Conservation (phyloP, 2,113 vertebrate genomes). For the Carassius auratus region DNA sequence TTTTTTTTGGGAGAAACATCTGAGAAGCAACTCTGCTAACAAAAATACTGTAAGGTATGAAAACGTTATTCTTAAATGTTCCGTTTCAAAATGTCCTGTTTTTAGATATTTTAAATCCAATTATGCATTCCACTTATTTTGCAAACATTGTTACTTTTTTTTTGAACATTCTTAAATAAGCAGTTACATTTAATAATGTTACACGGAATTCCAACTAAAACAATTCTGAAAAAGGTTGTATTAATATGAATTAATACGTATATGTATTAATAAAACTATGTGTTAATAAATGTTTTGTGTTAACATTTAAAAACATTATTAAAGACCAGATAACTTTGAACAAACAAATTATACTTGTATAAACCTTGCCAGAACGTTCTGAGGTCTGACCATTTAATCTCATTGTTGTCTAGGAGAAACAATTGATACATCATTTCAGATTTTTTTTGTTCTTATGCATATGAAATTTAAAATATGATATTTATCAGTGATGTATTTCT, state of each 20-base stretch:
- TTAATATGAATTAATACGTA: no score
- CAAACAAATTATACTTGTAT: not conserved
- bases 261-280: no score
- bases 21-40: not conserved
- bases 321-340: not conserved
- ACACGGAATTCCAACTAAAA: not conserved
- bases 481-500: constrained; percentile 16
- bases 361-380: not conserved
- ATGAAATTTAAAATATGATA: not conserved
- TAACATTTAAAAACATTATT: no score
- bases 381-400: not conserved
- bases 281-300: no score
- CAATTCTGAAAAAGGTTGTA: not conserved
- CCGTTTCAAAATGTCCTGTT: not conserved
- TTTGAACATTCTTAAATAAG: not conserved
- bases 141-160: not conserved
- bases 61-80: not conserved
- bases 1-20: no score
- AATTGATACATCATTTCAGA: not conserved
- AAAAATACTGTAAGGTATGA: not conserved
- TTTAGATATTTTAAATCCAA: not conserved
- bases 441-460: not conserved
- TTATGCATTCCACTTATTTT: not conserved
- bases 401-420: not conserved
- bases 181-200: not conserved